phyloP scores from a whole-genome alignment of 2,113 vertebrate species.

The Campylomormyrus tamandua region DNA sequence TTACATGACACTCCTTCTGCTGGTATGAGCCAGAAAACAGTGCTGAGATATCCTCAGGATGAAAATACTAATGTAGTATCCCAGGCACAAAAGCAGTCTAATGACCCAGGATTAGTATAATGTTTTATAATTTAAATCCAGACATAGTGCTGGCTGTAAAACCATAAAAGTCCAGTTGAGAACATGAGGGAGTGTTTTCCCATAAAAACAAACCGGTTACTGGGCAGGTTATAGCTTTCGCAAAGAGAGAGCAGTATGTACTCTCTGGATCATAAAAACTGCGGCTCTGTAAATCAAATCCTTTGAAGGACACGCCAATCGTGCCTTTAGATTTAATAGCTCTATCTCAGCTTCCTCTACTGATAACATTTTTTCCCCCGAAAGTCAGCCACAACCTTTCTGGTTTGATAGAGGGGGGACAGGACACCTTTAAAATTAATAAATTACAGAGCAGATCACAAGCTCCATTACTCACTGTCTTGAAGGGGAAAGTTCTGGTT shows the following conservation, averaged over 20 bases:
- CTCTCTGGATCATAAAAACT: slow-evolving; percentile 23
- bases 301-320: not conserved
- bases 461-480: not conserved
- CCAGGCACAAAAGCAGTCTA: not conserved
- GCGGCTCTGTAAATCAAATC: not conserved
- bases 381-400: not conserved
- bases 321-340: not conserved
- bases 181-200: slow-evolving; percentile 29
- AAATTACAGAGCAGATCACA: not conserved
- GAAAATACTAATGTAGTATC: not conserved
- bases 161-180: slow-evolving; percentile 34
- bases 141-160: not conserved
- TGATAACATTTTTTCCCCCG: not conserved
- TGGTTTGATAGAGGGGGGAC: not conserved
- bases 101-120: not conserved
- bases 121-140: not conserved
- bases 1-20: not conserved
- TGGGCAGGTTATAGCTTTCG: slow-evolving; percentile 23
- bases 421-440: not conserved
- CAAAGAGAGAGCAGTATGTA: slow-evolving; percentile 29
- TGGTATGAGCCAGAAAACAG: not conserved
- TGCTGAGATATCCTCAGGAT: not conserved
- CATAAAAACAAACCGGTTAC: slow-evolving; percentile 30
- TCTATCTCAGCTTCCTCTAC: slow-evolving; percentile 8
- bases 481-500: not conserved